phyloP scores from a whole-genome alignment of 2,888 invertebrate species.

The Tanypteryx hageni region DNA sequence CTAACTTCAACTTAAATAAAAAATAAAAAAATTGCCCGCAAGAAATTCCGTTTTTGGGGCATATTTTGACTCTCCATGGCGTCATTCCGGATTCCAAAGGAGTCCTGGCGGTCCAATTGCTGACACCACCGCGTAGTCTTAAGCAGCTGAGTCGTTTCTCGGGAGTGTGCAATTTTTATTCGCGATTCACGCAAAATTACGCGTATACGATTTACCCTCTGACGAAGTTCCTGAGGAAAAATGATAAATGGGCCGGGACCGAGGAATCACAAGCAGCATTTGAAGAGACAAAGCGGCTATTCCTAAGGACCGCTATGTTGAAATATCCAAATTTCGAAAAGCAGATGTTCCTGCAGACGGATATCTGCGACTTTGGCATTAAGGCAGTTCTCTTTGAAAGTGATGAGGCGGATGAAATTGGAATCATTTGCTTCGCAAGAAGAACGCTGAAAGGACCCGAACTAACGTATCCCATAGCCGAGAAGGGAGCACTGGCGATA shows the following conservation, averaged over 20 bases:
- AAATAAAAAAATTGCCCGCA: not conserved
- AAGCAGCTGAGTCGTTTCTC: not conserved
- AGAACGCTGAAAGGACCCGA: constrained; percentile 14
- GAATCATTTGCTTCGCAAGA: not conserved
- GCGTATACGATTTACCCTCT: not conserved
- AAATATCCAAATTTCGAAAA: not conserved
- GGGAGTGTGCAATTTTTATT: not conserved
- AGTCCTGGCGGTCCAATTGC: not conserved
- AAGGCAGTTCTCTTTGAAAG: not conserved
- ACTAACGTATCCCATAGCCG: not conserved
- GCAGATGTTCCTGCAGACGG: not conserved
- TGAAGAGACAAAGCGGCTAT: not conserved
- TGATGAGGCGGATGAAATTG: not conserved
- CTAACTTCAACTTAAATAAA: not conserved
- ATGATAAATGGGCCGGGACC: not conserved
- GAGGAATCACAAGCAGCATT: not conserved
- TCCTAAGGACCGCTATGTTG: not conserved
- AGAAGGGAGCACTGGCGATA: not conserved
- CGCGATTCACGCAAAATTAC: not conserved
- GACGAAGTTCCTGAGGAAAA: not conserved
- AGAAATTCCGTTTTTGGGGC: not conserved
- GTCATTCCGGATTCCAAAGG: not conserved
- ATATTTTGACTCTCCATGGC: not conserved
- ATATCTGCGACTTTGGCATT: not conserved
- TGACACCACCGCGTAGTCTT: not conserved